Conservation (phyloP, 2,113 vertebrate species). For the Ochotona princeps region DNA sequence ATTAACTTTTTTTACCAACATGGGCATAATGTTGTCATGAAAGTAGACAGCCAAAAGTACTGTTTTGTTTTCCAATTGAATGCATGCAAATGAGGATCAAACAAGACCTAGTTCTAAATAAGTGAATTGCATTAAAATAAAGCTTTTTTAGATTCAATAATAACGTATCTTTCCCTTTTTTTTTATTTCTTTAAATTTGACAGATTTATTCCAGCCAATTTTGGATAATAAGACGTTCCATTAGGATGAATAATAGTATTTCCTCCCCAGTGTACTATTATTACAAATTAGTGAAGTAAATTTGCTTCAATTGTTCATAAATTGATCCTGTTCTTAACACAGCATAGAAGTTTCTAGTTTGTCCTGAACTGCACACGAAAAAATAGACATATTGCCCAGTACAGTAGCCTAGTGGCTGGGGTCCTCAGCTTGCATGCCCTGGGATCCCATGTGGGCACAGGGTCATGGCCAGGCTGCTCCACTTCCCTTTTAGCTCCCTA, state of each 20-base stretch:
- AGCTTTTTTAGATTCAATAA: conserved; percentile 32
- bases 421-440: no score
- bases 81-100: conserved; percentile 38
- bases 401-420: no score
- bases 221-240: conserved; percentile 40
- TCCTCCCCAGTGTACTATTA: conserved; percentile 13
- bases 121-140: conserved; percentile 62
- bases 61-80: not conserved
- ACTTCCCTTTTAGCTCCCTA: no score
- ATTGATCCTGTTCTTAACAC: conserved; percentile 11
- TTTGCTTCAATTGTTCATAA: not conserved
- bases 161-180: conserved; percentile 52
- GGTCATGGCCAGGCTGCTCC: no score
- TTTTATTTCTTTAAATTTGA: conserved; percentile 58
- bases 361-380: not conserved
- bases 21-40: not conserved
- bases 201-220: conserved; percentile 60
- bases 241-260: conserved; percentile 18
- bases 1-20: not conserved
- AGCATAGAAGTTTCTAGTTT: not conserved
- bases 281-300: not conserved
- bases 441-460: no score
- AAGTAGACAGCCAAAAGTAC: not conserved
- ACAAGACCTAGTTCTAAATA: conserved; percentile 46
- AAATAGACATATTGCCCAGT: no score